Evolutionary conservation across 2,113 vertebrate species (phyloP), one percentile per base, ranked within the genome.

Genomic region (Passer domesticus): DNA sequence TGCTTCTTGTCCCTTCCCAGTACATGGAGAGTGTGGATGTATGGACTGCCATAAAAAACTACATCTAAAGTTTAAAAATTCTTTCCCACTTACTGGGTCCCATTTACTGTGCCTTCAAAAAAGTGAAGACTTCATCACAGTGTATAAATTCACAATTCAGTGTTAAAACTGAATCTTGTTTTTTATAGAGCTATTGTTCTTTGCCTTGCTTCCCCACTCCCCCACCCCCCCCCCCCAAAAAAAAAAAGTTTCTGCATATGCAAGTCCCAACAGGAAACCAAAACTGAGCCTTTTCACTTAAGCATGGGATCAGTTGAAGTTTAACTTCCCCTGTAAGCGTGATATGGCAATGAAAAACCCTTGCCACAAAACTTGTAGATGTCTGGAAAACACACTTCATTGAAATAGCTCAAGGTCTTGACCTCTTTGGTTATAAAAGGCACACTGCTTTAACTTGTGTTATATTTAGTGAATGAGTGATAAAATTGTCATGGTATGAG

Each of bases 1-100:
- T 66, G 27, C 47, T 74, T 46, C 60, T 63, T 69, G 31, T 11
- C n/a, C 60, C 58, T 64, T 53, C 23, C 20, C 4, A 11, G 25
- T 20, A 10, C 6, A 1, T 6, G 10, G 13, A 22, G 16, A n/a
- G 11, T 33, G 13, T 27, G 63, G 28, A 25, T 2, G 0, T 46
- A 21, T 8, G 15, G 33, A 15, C 47, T 6, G 9, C 25, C 10
- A 7, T 15, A 17, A 77, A 49, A 46, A 77, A 24, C 39, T 58
- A 11, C 55, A 63, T 33, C 41, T 37, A 22, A 43, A 53, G 12
- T 56, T 70, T 28, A 59, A 33, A 78, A 83, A n/a, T 46, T 28
- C 13, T 56, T 83, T 44, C 22, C 12, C 39, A 9, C 5, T 52
- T 58, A 18, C 1, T 80, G 22, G 10, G 7, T 78, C 24, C 24